Base-by-base conservation (phyloP, 2,888 invertebrate genomes). In the Tenthredo amoena region DNA sequence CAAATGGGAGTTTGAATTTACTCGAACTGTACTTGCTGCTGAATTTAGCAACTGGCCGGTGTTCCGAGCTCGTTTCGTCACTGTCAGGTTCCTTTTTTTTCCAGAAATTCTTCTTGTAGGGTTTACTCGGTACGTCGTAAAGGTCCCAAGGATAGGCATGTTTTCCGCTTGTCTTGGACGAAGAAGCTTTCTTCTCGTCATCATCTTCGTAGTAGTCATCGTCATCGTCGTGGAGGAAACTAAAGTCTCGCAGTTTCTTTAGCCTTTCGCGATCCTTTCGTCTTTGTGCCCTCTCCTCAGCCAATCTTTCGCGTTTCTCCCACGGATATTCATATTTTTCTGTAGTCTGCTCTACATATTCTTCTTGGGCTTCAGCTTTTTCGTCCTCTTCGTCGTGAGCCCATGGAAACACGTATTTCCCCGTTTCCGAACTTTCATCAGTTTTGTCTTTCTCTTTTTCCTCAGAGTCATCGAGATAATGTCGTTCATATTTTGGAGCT, bases 301-400 rank as follows among this genome's bases (percentile, higher is more conserved):
- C 85, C 72, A 91, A 85, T 84, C 91, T 90, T 47, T 90, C 91
- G 85, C 92, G 89, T 71, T 86, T 92, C 31, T 93, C 93, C 93
- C 93, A 93, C 1, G 93, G 93, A 89, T 89, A 93, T 85, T 93
- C 93, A 83, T 91, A 91, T 21, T 88, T 89, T 9, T 86, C 88
- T 4, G 89, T 85, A 3, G 84, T 43, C 0, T 86, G n/a, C 18
- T 47, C 87, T 5, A 86, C 85, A 37, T 86, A 86, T 71, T 87
- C 85, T 34, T 88, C 86, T 65, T 86, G 84, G 12, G 82, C 85
- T 21, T 88, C 85, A 12, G 86, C 85, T 18, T 87, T 86, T 6
- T 88, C 84, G 26, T 85, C 87, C 1, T 85, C 85, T 40, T 84
- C 84, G 43, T 88, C 88, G 47, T 90, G 90, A 7, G 91, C 88